Evolutionary conservation across 2,113 vertebrate genomes (phyloP).

Genomic region (Embiotoca jacksoni): DNA sequence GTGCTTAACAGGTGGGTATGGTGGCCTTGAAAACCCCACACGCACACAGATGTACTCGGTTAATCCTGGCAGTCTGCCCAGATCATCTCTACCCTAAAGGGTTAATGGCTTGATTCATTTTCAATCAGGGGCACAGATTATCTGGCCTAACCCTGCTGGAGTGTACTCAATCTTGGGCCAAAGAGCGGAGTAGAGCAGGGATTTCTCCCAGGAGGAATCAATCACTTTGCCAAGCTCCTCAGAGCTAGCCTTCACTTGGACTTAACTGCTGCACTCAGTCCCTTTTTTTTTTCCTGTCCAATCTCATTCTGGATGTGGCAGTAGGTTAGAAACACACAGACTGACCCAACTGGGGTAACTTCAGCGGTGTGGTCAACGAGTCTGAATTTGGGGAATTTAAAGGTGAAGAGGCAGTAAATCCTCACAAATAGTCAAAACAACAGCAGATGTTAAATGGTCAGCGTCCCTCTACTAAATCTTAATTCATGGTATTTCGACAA

Average conservation of each 20-base stretch:
- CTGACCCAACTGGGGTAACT: conserved; percentile 50
- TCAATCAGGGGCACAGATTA: conserved; percentile 81
- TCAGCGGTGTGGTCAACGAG: conserved; percentile 13
- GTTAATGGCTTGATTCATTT: conserved; percentile 79
- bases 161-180: conserved; percentile 78
- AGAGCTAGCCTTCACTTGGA: conserved; percentile 60
- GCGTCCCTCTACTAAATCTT: conserved; percentile 36
- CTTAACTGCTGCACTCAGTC: conserved; percentile 49
- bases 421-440: conserved; percentile 54
- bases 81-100: conserved; percentile 63
- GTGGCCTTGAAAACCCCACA: conserved; percentile 13
- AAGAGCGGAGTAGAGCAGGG: conserved; percentile 72
- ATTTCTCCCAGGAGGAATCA: conserved; percentile 79
- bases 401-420: conserved; percentile 57
- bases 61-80: conserved; percentile 69
- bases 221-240: conserved; percentile 77
- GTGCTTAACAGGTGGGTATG: conserved; percentile 43
- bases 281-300: conserved; percentile 41
- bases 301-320: conserved; percentile 59
- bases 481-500: conserved; percentile 37
- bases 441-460: conserved; percentile 51
- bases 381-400: conserved; percentile 49
- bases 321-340: conserved; percentile 56
- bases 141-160: conserved; percentile 73
- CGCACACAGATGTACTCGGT: conserved; percentile 29